Evolutionary conservation across 2,113 vertebrate species (phyloP), one percentile per base, ranked within the genome.

Genomic region (Colossoma macropomum): DNA sequence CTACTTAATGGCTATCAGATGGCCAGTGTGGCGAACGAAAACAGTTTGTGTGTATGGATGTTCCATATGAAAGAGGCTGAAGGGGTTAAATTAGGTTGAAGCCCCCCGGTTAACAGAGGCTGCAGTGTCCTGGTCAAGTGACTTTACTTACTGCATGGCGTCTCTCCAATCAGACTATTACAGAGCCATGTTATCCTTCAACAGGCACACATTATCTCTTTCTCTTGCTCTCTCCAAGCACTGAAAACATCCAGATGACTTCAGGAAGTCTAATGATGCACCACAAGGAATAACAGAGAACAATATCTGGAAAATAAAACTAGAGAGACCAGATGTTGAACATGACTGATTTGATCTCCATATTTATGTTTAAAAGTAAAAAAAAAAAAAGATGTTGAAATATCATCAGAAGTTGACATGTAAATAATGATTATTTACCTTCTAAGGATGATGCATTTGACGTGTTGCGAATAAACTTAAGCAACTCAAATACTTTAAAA

Each of bases 91-190:
- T 27, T 59, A 68, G 75, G 70, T 66, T 12, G 13, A 62, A 74
- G 78, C 62, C 27, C 45, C 83, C 4, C 81, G 12, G 48, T 66
- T 75, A 82, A 84, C 76, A 91, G 87, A 89, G 82, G 71, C 83
- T 38, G 66, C 89, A 87, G 78, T 91, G 91, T 91, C 90, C 74
- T 69, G 89, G 87, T 92, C 91, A 94, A 90, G 89, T 91, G 91
- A 94, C 84, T 91, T 83, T 80, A 87, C 88, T 93, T 87, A 91
- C 77, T 85, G 78, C 84, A 84, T 11, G 60, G 87, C 88, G 80
- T 45, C 83, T 80, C 87, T 89, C 82, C 90, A 90, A 89, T 91
- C 83, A 87, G 48, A 68, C 50, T 78, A 80, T 88, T 84, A 80
- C 27, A 89, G 76, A 21, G 72, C 77, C 72, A 77, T 23, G 66